Base-by-base conservation (phyloP, 2,888 invertebrate genomes). In the Drosophila monieri region DNA sequence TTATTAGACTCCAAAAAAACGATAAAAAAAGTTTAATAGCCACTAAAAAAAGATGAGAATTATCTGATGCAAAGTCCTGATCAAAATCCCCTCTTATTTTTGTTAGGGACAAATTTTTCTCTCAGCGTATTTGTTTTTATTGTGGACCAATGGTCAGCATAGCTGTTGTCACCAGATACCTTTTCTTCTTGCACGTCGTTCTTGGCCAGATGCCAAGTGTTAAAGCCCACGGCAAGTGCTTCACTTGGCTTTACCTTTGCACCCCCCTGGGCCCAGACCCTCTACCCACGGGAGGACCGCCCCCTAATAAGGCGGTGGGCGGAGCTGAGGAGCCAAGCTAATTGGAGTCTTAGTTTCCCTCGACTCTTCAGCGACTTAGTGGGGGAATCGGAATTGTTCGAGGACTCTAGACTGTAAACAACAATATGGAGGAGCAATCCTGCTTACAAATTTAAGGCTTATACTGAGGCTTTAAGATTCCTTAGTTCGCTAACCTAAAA, bases 201-300 rank as follows among this genome's bases (percentile, higher is more conserved):
- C 59, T 55, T 80, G 71, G 61, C 67, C 67, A 62, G 39, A 68
- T 61, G 74, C 62, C 71, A 70, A 78, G 66, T 76, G 76, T 76
- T 77, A 76, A 80, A 58, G 72, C 78, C 74, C 57, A 54, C 66
- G 58, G 79, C 78, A 78, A 79, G 76, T 80, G 81, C 79, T 74
- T 76, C 69, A 67, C 56, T 56, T 78, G 21, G 43, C 30, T 51
- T 51, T 48, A 23, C 43, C 56, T 30, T 21, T 4, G 10, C 10
- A 15, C 3, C 41, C 41, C 4, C 21, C 2, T 4, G 18, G 9
- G 2, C 8, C 15, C 15, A 3, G 3, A 0, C 15, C 18, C 41
- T 10, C 37, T n/a, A 2, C 21, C 12, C 10, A 18, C 43, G 2
- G 9, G 8, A 41, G 43, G 12, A 18, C 47, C 56, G 39, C 66